Evolutionary conservation across 2,888 invertebrate species (phyloP), one percentile per base, ranked within the genome.

Genomic region (Cantharis flavilabris): DNA sequence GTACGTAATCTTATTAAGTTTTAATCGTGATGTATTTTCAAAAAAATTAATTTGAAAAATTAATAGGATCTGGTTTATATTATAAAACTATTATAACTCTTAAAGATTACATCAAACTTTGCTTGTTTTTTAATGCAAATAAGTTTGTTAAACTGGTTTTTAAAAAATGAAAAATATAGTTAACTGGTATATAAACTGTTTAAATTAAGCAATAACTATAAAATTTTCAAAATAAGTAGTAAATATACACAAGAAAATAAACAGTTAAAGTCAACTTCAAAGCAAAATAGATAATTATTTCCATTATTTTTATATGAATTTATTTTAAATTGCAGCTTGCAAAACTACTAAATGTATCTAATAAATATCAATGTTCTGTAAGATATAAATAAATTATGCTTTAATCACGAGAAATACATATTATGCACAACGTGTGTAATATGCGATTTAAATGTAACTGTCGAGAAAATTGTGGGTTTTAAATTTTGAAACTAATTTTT

Each of bases 181-280:
- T 67, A 67, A 26, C 65, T 67, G 18, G 65, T 67, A 67, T 30
- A 14, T 23, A 26, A 30, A 70, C 13, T 49, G 23, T 18, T 70
- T 33, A 70, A 18, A 64, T 72, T 69, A 63, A 69, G 64, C 69
- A 69, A 69, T 62, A 14, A 73, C 69, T 33, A 67, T 23, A 69
- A 73, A 18, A 30, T 62, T 20, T 30, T 65, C 62, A 28, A 18
- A 67, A 62, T n/a, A 62, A 62, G 73, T 26, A 69, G 23, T 23
- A 20, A 65, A 49, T 72, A 71, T 62, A 77, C 69, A 74, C 69
- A 26, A 71, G 62, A 62, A 49, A 33, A 9, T 49, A 5, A n/a
- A 49, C n/a, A 49, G 49, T 49, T 3, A 11, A 33, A 49, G 49
- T 49, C n/a, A 7, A 49, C n/a, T 49, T 49, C 49, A 49, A n/a